Evolutionary conservation across 2,113 vertebrate genomes (phyloP), one percentile per base, ranked within the genome.

Genomic region (Pelecanus crispus): DNA sequence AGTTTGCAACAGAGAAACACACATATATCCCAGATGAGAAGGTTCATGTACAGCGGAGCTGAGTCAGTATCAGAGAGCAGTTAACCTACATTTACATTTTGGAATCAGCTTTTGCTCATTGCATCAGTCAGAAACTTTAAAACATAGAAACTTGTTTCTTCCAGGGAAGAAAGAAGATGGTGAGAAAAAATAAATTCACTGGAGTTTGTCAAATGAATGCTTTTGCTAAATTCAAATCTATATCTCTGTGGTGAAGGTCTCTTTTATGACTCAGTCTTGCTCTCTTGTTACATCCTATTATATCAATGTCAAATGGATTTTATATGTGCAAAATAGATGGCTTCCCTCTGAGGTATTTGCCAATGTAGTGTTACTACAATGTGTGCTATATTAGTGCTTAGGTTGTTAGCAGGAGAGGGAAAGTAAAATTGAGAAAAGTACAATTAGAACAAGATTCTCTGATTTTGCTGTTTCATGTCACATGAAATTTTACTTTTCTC

Each of bases 141-240:
- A 91, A 91, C 13, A 52, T 72, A 34, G 7, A 72, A 91, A 80
- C 7, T 21, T 66, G 5, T 66, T 66, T 91, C 47, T 86, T 65
- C 26, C 10, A 52, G 10, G 21, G 8, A 59, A 75, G 9, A 65
- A 74, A 62, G 15, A 70, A 3, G 0, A 38, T 34, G 11, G 26
- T n/a, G 4, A 67, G 36, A 86, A 91, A 81, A 75, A 71, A 25
- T 24, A 75, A 50, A 63, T 7, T 67, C n/a, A 47, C 38, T 26
- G 15, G n/a, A 67, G 47, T 26, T 25, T 86, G 9, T 50, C 22
- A 65, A 73, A 13, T 17, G 19, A 83, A 86, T n/a, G 8, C 9
- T 80, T 91, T 40, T 83, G 22, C 40, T 94, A 93, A 91, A 88
- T 74, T 80, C 67, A 81, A 56, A 79, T 53, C 38, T 79, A 17